Base-by-base conservation (phyloP, 1,140 invertebrate species). In the Leptoteleia sp. region DNA sequence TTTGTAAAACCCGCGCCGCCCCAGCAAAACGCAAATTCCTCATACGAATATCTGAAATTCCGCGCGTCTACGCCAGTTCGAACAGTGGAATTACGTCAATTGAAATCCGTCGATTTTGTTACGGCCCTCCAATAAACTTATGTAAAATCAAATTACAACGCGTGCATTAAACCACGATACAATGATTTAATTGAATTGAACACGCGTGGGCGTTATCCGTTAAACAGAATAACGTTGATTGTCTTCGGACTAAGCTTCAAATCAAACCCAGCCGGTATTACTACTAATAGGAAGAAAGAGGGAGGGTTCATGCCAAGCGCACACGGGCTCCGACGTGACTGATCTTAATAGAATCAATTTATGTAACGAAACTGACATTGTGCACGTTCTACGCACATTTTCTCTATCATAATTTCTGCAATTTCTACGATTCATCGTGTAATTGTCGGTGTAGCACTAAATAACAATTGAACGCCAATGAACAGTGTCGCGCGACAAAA, bases 341-440 rank as follows among this genome's bases (percentile, higher is more conserved):
- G 70, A 65, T 81, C 68, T 73, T 81, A 81, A 75, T 81, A 71
- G 78, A 80, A 80, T 80, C 78, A 80, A 80, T 80, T 80, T 76
- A 68, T 68, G 61, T 76, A 61, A 76, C 71, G 52, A 72, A 80
- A 72, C 54, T 65, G 65, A 42, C 55, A 72, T 76, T 76, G 72
- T 72, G 54, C 76, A 78, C 76, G 76, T 78, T 62, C 67, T 17
- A 35, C 33, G 40, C 35, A 61, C 59, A 43, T 70, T 79, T 73
- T 65, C 64, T 59, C 55, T 54, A 31, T 70, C 55, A 73, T 62
- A 73, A 70, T 73, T 72, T 64, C 47, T 50, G 37, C 47, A 42
- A 76, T 75, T 79, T 71, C 65, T 64, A 57, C 70, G 50, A 77
- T 64, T 73, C 68, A 43, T 8, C 17, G 35, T 52, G 54, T 78